Conservation (phyloP, 2,888 invertebrate species). For the Automeris io region DNA sequence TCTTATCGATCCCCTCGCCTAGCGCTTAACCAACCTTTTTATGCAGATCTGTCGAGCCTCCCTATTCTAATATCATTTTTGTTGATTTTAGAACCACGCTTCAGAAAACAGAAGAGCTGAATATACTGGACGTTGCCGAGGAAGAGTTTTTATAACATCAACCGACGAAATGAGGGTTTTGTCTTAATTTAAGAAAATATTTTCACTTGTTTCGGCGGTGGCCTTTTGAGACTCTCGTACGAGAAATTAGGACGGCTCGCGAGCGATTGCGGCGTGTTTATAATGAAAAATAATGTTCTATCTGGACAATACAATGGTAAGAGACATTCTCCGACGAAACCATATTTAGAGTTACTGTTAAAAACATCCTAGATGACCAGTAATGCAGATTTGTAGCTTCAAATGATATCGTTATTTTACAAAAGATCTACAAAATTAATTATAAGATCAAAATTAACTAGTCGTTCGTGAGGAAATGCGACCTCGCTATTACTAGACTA, state of each 20-base stretch:
- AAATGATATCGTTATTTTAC: no score
- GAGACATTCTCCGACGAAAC: no score
- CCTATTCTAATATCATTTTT: constrained; percentile 8
- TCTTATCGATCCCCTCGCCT: constrained; percentile 39
- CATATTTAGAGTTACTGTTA: no score
- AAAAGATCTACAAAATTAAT: no score
- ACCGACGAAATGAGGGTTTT: neutral
- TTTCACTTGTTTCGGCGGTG: constrained; percentile 2
- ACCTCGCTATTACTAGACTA: no score
- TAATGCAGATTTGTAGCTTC: no score
- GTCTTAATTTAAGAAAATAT: constrained; percentile 9
- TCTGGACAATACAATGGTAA: no score
- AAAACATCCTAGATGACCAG: no score
- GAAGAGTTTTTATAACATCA: constrained; percentile 4
- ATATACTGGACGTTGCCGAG: constrained; percentile 14
- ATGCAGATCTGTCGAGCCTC: constrained; percentile 21
- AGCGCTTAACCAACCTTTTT: constrained; percentile 23
- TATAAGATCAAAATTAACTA: no score
- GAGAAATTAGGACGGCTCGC: constrained; percentile 1
- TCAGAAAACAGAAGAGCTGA: constrained; percentile 15
- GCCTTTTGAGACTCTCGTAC: constrained; percentile 3
- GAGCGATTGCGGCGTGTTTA: neutral
- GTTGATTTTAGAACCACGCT: constrained; percentile 16
- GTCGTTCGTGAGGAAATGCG: no score
- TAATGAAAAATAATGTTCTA: neutral